Percentiles rank a stretch among this genome's conserved stretches.
Conservation (phyloP, 2,888 invertebrate genomes). For the Germaria angustata region DNA sequence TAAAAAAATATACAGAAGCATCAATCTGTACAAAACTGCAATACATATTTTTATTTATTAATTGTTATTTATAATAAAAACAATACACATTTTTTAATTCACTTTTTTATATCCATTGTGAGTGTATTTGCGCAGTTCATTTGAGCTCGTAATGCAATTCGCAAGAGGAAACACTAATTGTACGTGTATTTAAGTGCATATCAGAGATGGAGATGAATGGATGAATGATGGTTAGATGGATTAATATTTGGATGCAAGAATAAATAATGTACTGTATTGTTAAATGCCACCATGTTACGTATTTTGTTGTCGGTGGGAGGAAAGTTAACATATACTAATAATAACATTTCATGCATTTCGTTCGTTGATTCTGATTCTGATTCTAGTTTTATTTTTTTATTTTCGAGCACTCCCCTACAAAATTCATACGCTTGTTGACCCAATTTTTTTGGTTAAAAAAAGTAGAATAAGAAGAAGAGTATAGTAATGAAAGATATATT, state of each 20-base stretch:
- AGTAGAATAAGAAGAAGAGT: constrained; percentile 21
- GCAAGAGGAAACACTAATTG: constrained; percentile 59
- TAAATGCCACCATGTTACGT: not conserved
- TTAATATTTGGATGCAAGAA: constrained; percentile 18
- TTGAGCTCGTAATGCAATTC: constrained; percentile 40
- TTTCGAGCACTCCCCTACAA: constrained; percentile 29
- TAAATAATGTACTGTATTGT: constrained; percentile 30
- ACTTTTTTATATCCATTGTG: not conserved
- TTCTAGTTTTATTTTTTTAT: constrained; percentile 1
- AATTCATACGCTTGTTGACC: constrained; percentile 64
- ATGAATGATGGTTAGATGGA: constrained; percentile 35
- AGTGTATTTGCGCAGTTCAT: constrained; percentile 12
- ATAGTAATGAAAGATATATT: constrained; percentile 52
- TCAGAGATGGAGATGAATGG: constrained; percentile 29
- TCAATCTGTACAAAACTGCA: too few relatives aligned
- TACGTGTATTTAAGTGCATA: constrained; percentile 53
- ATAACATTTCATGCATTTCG: constrained; percentile 22
- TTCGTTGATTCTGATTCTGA: constrained; percentile 31
- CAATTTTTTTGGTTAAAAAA: constrained; percentile 55
- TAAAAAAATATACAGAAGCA: too few relatives aligned
- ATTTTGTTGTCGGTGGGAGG: not conserved
- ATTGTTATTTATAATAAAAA: constrained; percentile 22
- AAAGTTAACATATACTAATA: not conserved
- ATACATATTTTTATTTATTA: not conserved
- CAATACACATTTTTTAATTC: constrained; percentile 37